phyloP scores from a whole-genome alignment of 1,140 invertebrate species.

The Phocides pigmalion region DNA sequence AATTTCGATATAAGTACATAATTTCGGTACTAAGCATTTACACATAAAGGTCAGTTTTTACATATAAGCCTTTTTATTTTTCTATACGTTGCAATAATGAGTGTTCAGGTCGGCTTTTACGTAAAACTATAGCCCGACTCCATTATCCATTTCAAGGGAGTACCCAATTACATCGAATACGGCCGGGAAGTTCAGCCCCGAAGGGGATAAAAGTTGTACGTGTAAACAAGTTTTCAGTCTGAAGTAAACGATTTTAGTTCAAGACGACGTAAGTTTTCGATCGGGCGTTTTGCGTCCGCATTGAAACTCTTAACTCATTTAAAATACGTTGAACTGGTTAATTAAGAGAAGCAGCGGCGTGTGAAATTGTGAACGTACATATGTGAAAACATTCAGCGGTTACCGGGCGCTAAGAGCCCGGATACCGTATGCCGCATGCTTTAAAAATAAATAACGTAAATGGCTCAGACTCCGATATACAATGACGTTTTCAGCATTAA shows the following conservation, averaged over 20 bases:
- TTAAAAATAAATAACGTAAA: conserved; percentile 31
- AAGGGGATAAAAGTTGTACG: conserved; percentile 16
- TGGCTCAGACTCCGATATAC: background rate
- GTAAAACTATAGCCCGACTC: conserved; percentile 1
- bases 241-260: conserved; percentile 13
- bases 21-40: too few relatives aligned
- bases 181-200: background rate
- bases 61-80: too few relatives aligned
- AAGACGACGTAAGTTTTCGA: conserved; percentile 30
- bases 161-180: conserved; percentile 26
- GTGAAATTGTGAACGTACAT: conserved; percentile 57
- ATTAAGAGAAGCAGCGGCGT: conserved; percentile 59
- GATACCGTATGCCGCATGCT: conserved; percentile 19
- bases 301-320: conserved; percentile 56
- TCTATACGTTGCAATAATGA: conserved; percentile 1
- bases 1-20: too few relatives aligned
- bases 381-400: conserved; percentile 59
- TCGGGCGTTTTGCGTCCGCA: conserved; percentile 35
- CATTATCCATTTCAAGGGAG: conserved; percentile 20
- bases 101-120: background rate
- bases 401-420: conserved; percentile 23
- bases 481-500: background rate
- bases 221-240: conserved; percentile 22
- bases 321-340: conserved; percentile 62
- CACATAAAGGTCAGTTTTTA: too few relatives aligned